phyloP scores from a whole-genome alignment of 2,113 vertebrate species.

The Oceanodroma tethys region DNA sequence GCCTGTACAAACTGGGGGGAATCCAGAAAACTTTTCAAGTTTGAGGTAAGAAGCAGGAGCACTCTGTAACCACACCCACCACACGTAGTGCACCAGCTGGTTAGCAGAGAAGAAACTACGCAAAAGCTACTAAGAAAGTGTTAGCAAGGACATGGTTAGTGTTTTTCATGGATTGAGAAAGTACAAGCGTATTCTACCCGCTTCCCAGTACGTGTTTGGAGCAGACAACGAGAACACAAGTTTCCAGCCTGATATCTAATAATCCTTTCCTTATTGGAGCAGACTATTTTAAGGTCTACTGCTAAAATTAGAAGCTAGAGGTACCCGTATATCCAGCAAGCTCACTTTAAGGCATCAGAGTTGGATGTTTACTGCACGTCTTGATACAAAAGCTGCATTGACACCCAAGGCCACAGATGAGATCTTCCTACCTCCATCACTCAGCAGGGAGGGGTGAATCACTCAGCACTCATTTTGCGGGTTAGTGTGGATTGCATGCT shows the following conservation, averaged over 20 bases:
- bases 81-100: neutral
- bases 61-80: neutral
- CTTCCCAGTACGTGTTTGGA: neutral
- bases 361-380: constrained; percentile 67
- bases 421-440: neutral
- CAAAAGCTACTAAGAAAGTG: constrained; percentile 7
- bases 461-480: neutral
- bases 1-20: neutral
- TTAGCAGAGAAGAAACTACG: neutral
- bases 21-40: neutral
- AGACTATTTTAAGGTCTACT: neutral
- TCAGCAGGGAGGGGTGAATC: constrained; percentile 9
- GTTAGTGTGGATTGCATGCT: constrained; percentile 59
- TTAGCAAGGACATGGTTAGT: constrained; percentile 36
- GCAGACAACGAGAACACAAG: neutral
- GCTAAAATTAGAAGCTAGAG: neutral
- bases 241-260: neutral
- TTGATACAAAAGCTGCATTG: constrained; percentile 7
- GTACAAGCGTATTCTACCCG: neutral
- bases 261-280: neutral
- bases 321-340: neutral
- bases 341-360: constrained; percentile 67
- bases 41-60: neutral
- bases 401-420: constrained; percentile 28
- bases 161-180: neutral